Evolutionary conservation across 2,888 invertebrate genomes (phyloP).

Genomic region (Eristalis pertinax): DNA sequence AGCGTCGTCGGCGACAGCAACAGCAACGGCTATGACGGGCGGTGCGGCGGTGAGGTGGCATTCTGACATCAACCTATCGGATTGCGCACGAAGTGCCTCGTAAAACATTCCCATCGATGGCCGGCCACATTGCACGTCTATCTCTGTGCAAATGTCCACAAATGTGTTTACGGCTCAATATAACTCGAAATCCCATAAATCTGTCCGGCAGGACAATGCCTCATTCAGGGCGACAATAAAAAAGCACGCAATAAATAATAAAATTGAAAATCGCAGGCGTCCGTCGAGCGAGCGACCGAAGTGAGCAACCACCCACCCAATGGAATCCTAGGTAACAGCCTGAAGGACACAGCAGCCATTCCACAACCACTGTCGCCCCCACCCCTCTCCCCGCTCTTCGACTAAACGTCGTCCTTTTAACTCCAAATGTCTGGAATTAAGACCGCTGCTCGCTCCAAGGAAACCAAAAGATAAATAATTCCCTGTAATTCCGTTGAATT

Average conservation of each 20-base stretch:
- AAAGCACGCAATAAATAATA: conserved; percentile 57
- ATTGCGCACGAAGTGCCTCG: conserved; percentile 50
- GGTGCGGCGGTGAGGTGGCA: not conserved
- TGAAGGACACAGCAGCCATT: not conserved
- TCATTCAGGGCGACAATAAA: conserved; percentile 59
- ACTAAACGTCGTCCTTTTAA: not conserved
- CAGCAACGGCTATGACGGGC: not conserved
- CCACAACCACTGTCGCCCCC: too few species aligned
- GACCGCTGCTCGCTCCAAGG: conserved; percentile 51
- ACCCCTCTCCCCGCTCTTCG: not conserved
- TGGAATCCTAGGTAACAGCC: not conserved
- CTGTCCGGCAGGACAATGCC: conserved; percentile 61
- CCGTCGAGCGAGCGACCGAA: not conserved
- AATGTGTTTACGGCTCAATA: conserved; percentile 69
- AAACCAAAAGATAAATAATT: conserved; percentile 68
- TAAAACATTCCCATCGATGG: conserved; percentile 53
- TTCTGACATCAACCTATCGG: conserved; percentile 20
- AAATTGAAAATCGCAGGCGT: conserved; percentile 44
- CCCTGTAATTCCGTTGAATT: conserved; percentile 68
- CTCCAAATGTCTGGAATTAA: conserved; percentile 66
- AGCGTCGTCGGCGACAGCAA: not conserved
- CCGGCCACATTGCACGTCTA: conserved; percentile 23
- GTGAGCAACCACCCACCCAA: too few species aligned
- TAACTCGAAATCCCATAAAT: conserved; percentile 67
- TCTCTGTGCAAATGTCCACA: conserved; percentile 60